Evolutionary conservation across 2,113 vertebrate species (phyloP).

Genomic region (Ceyx cyanopectus): DNA sequence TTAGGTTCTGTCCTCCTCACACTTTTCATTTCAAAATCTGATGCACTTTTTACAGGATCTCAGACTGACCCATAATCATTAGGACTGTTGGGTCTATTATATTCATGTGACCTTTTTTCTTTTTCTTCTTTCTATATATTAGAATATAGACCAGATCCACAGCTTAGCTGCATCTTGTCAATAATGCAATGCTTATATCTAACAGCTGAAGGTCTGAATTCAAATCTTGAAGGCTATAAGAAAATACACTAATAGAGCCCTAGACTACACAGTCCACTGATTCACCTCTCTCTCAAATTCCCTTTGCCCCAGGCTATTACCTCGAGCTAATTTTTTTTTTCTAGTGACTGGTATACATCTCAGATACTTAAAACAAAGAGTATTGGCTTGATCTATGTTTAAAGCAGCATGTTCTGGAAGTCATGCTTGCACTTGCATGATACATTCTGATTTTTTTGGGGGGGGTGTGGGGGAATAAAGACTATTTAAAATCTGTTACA

Average conservation of each 20-base stretch:
- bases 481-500: neutral
- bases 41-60: neutral
- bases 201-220: neutral
- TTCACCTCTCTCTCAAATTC: slow-evolving; percentile 10
- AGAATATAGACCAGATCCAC: neutral
- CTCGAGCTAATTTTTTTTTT: neutral
- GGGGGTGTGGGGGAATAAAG: neutral
- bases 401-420: slow-evolving; percentile 19
- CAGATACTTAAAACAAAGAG: slow-evolving; percentile 22
- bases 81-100: neutral
- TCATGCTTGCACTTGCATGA: neutral
- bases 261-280: neutral
- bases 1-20: neutral
- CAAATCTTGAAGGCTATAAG: neutral
- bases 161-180: neutral
- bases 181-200: neutral
- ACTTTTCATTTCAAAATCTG: neutral
- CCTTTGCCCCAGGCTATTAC: slow-evolving; percentile 34
- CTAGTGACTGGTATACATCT: slow-evolving; percentile 8
- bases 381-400: slow-evolving; percentile 28
- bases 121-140: neutral
- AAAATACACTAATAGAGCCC: neutral
- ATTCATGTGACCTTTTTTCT: neutral
- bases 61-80: neutral
- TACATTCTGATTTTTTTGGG: neutral